Evolutionary conservation across 2,797 vertebrate species (phyloP).

Genomic region (Ctenopoma kingsleyae): DNA sequence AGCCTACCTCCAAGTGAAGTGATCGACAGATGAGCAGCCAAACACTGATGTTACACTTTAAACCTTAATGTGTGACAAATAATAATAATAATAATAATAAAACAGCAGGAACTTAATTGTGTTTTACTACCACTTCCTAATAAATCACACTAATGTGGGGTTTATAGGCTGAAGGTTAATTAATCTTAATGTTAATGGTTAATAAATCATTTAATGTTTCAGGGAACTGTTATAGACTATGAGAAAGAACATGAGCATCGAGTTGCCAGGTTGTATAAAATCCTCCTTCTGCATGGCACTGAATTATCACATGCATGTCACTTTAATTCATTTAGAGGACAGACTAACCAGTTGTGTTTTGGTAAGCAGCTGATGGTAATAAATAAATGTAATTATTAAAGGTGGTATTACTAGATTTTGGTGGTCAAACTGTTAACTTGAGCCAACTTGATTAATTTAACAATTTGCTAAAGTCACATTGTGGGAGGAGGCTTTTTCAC

Average conservation of each 20-base stretch:
- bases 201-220: neutral
- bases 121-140: too few relatives aligned
- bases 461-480: too few relatives aligned
- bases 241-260: neutral
- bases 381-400: neutral
- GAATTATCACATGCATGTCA: too few relatives aligned
- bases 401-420: neutral
- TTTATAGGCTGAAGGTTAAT: neutral
- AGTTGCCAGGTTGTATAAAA: slow-evolving; percentile 16
- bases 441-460: too few relatives aligned
- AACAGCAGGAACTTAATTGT: neutral
- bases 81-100: neutral
- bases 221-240: neutral
- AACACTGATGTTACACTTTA: too few relatives aligned
- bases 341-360: neutral
- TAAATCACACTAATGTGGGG: neutral
- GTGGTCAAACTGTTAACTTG: neutral
- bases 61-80: neutral
- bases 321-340: neutral
- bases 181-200: neutral
- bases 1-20: neutral
- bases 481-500: neutral
- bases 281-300: neutral
- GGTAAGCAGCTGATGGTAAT: neutral
- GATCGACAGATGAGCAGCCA: neutral